These are phyloP conservation scores for Heloderma charlesbogerti DNA, from an alignment of 2,113 vertebrate species.

Conservation along the genomic window DNA sequence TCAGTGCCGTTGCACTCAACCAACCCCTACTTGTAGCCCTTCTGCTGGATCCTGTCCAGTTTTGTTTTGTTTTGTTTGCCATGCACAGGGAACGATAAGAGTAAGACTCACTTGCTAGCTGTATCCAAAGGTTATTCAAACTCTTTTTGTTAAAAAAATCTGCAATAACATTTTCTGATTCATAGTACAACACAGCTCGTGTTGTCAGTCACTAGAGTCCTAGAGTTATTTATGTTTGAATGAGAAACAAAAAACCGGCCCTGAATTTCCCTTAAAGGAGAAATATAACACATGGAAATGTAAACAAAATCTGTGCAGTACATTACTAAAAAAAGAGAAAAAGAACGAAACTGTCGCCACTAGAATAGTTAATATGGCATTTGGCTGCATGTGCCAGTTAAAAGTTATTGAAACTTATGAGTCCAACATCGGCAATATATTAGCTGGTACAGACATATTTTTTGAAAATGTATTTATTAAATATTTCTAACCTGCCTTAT, in stretches of 20 bases:
- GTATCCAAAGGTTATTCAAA: conserved; percentile 58
- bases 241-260: conserved; percentile 38
- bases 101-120: conserved; percentile 41
- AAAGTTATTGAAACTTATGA: conserved; percentile 44
- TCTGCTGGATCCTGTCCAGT: no score
- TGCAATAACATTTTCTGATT: conserved; percentile 69
- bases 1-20: neutral
- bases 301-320: neutral
- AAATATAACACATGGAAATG: conserved; percentile 47
- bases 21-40: neutral
- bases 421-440: neutral
- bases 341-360: neutral
- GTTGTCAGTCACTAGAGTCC: conserved; percentile 65
- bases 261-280: conserved; percentile 48
- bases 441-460: neutral
- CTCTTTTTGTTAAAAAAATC: conserved; percentile 55
- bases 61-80: conserved; percentile 32
- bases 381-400: conserved; percentile 32
- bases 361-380: conserved; percentile 13
- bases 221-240: conserved; percentile 58
- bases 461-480: no score
- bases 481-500: no score
- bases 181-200: conserved; percentile 61
- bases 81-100: neutral
- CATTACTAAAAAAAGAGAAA: neutral